These are phyloP conservation scores for Scarus forsteni DNA, from an alignment of 2,797 vertebrate species.

Conservation along the genomic window DNA sequence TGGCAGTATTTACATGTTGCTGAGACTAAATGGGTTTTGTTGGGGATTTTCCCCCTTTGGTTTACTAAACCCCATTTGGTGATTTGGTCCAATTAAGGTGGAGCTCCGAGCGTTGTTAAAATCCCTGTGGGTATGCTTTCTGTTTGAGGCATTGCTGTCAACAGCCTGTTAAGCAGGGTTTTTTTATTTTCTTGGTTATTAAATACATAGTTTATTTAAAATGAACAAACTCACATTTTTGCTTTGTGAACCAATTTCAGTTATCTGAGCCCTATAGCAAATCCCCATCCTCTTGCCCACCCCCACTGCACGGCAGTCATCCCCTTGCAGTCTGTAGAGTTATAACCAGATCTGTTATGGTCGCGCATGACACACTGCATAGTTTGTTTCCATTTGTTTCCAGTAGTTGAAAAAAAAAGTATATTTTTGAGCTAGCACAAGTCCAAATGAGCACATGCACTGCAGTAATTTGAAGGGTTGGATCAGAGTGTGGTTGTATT, in stretches of 20 bases:
- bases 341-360: not conserved
- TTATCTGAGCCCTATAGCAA: not conserved
- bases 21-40: not conserved
- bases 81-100: not conserved
- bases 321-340: not conserved
- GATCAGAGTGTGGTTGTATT: no score
- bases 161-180: not conserved
- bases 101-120: not conserved
- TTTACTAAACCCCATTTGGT: not conserved
- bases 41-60: not conserved
- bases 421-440: no score
- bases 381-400: not conserved
- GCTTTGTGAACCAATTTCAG: not conserved
- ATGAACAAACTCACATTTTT: no score
- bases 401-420: not conserved
- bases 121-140: not conserved
- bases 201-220: no score
- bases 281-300: not conserved
- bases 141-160: not conserved
- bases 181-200: no score
- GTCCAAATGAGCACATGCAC: no score
- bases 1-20: not conserved
- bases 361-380: no score
- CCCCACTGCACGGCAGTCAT: not conserved
- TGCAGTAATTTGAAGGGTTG: no score